Evolutionary conservation across 2,797 vertebrate species (phyloP), one percentile per base, ranked within the genome.

Genomic region (Gymnopithys bicolor): DNA sequence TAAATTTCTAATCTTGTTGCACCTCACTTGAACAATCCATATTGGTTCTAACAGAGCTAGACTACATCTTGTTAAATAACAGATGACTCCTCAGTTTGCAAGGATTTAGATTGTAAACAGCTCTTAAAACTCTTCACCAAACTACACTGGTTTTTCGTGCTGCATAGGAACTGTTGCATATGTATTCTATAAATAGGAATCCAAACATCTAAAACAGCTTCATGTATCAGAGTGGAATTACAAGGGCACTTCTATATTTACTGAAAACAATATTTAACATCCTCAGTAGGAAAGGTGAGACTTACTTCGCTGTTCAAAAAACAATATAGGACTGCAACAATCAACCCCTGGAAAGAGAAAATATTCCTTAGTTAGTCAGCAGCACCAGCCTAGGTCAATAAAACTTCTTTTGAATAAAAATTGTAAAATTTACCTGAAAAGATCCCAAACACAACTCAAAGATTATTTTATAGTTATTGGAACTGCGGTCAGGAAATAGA

Each of bases 291-390:
- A 91, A 96, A 85, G n/a, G 41, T 39, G 86, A 93, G 85, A 98
- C 98, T 98, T 97, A 99, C 99, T 97, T 99, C 99, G 23, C 98
- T 99, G 97, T 99, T 99, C 83, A 99, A 97, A 97, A 99, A 99
- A 91, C 99, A 99, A 92, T 99, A 99, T 21, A 99, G 97, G 48
- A 99, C 96, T 0, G 99, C 98, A 64, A 99, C 99, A 55, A 99
- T 98, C 52, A 99, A 94, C n/a, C 99, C 99, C 99, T 99, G 97
- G 39, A 94, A 96, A 45, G 25, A 90, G 66, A 96, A 93, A 93
- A 83, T 25, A 60, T 7, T 27, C 8, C 28, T 93, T 62, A 95
- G 87, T 96, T 87, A 58, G 55, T 9, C 33, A 11, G 39, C 13
- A 64, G 45, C 1, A 55, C 11, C n/a, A 46, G 62, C 6, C 2